A percentile compares a stretch with the other conserved stretches of the same genome.
phyloP scores from a whole-genome alignment of 2,888 invertebrate species.

The Cheiracanthium punctorium region DNA sequence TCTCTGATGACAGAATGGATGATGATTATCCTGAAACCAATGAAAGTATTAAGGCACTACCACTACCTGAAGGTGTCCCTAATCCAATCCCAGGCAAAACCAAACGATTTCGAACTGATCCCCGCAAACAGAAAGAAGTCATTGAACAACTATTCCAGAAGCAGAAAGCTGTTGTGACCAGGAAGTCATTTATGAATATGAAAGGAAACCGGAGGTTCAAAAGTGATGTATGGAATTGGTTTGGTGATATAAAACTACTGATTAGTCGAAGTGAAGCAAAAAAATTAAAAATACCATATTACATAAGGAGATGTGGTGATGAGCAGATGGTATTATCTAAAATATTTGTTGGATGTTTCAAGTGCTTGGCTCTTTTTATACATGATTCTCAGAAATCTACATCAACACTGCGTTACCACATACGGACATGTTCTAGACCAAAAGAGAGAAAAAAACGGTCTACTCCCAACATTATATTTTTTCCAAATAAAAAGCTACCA shows the following conservation, averaged over 20 bases:
- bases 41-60: not conserved
- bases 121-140: conserved; percentile 59
- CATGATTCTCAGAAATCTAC: conserved; percentile 64
- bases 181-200: conserved; percentile 65
- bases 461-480: conserved; percentile 60
- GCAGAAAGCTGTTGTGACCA: conserved; percentile 54
- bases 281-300: conserved; percentile 56
- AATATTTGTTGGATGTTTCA: conserved; percentile 65
- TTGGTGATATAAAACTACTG: conserved; percentile 60
- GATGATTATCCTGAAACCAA: conserved; percentile 15
- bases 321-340: conserved; percentile 61
- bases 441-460: conserved; percentile 51
- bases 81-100: not conserved
- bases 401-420: conserved; percentile 58
- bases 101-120: conserved; percentile 52
- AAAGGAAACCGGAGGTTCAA: conserved; percentile 61
- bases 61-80: not conserved
- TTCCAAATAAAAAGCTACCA: conserved; percentile 41
- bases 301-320: conserved; percentile 58
- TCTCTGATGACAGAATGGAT: conserved; percentile 59
- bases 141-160: conserved; percentile 64
- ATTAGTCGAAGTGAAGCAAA: conserved; percentile 64
- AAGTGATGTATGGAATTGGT: conserved; percentile 68
- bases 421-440: conserved; percentile 52
- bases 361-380: conserved; percentile 59